Conservation (phyloP, 2,888 invertebrate species). For the Volucella inanis region DNA sequence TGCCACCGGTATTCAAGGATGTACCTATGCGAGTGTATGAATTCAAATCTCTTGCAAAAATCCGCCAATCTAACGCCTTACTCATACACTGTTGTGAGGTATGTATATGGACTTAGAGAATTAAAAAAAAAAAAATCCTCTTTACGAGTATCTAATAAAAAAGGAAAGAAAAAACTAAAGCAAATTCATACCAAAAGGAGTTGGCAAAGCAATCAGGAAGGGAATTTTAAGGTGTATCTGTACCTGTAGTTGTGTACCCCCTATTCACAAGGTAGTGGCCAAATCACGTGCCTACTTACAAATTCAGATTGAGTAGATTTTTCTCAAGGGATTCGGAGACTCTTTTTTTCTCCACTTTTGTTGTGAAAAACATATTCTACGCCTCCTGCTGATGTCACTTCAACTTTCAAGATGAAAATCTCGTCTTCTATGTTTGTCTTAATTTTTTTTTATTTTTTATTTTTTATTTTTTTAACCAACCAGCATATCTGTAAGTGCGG, state of each 20-base stretch:
- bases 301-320: conserved; percentile 72
- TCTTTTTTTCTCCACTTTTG: conserved; percentile 26
- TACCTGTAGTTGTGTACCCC: background rate
- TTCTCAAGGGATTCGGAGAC: conserved; percentile 49
- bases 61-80: background rate
- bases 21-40: conserved; percentile 45
- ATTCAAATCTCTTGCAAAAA: conserved; percentile 49
- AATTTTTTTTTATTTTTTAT: background rate
- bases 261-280: conserved; percentile 56
- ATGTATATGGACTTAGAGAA: conserved; percentile 29
- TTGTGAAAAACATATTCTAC: conserved; percentile 25
- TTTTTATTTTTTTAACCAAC: conserved; percentile 6
- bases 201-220: conserved; percentile 69
- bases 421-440: too few species aligned
- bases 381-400: conserved; percentile 15
- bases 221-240: conserved; percentile 45
- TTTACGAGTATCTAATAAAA: conserved; percentile 33
- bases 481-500: conserved; percentile 38
- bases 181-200: conserved; percentile 42
- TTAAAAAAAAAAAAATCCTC: conserved; percentile 1
- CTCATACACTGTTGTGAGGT: conserved; percentile 25
- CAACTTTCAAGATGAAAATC: conserved; percentile 39
- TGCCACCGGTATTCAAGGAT: background rate
- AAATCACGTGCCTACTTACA: conserved; percentile 74
- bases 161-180: background rate